Evolutionary conservation across 2,888 invertebrate species (phyloP), one percentile per base, ranked within the genome.

Genomic region (Axea sp.): DNA sequence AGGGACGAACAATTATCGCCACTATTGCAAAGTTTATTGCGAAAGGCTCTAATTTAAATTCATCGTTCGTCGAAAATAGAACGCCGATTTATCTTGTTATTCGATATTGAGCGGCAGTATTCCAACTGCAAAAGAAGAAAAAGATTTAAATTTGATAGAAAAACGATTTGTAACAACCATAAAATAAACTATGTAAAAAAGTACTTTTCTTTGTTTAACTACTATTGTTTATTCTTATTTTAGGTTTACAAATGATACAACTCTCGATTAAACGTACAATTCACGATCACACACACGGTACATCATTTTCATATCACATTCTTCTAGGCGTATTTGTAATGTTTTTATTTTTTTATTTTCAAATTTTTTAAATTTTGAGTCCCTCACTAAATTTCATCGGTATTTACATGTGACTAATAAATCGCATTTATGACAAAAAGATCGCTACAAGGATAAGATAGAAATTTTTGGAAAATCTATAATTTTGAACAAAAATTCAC

Each of bases 201-300:
- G 22, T n/a, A n/a, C n/a, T n/a, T n/a, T n/a, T n/a, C n/a, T n/a
- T n/a, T n/a, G n/a, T n/a, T n/a, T n/a, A 64, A 57, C 24, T 9
- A 43, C 43, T 33, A 71, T 64, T 39, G 47, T 33, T 55, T 35
- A 39, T 17, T 81, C 80, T 82, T 82, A 82, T 80, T 84, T 81
- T 80, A 84, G 28, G 83, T 83, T 86, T 84, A 83, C 84, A 85
- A 85, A 85, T 81, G 77, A 82, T 86, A 85, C 82, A 86, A 81
- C 80, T 82, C 80, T 79, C 81, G 79, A 80, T 76, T 81, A 82
- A 78, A 79, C 83, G 82, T 79, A 82, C 79, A 76, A 82, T 76
- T 81, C 80, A 60, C 65, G 31, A 28, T 33, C 72, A 59, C 35
- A 43, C 72, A 59, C 26, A 65, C 55, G 59, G 37, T 65, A 53